A percentile compares a stretch with the other conserved stretches of the same genome.
phyloP scores from a whole-genome alignment of 2,113 vertebrate species.

The Elanus axillaris region DNA sequence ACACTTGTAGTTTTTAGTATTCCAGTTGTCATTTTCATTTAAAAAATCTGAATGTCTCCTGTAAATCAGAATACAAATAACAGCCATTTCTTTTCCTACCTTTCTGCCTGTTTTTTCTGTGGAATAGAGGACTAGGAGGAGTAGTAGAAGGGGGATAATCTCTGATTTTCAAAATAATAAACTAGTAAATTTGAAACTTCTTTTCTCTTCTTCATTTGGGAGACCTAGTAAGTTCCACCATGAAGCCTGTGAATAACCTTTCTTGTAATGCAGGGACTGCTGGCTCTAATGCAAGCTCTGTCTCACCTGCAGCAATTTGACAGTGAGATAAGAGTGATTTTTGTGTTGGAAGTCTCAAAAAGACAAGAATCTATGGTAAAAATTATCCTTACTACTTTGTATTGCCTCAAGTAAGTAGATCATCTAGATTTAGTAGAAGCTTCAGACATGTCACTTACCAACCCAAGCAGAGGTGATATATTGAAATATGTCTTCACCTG shows the following conservation, averaged over 20 bases:
- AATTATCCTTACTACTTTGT: background rate
- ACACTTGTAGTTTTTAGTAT: background rate
- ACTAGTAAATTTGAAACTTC: background rate
- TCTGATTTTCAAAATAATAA: background rate
- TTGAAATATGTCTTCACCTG: background rate
- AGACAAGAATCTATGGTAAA: conserved; percentile 3
- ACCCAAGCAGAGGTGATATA: background rate
- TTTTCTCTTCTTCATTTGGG: background rate
- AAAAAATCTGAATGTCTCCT: background rate
- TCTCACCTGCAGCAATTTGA: background rate
- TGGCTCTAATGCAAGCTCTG: background rate
- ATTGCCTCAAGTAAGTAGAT: conserved; percentile 2
- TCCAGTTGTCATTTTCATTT: background rate
- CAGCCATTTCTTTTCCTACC: background rate
- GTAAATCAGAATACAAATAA: background rate
- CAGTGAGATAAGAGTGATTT: background rate
- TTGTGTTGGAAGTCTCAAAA: background rate
- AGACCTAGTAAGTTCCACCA: background rate
- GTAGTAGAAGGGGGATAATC: background rate
- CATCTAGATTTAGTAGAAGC: background rate
- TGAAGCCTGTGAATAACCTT: background rate
- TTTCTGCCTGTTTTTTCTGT: background rate
- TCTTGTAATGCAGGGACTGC: background rate
- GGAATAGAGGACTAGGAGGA: background rate
- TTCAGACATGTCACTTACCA: background rate